Percentiles rank a stretch among this genome's conserved stretches.
These are phyloP conservation scores for Lithobius niger DNA, from an alignment of 1,140 invertebrate genomes.

Conservation along the genomic window DNA sequence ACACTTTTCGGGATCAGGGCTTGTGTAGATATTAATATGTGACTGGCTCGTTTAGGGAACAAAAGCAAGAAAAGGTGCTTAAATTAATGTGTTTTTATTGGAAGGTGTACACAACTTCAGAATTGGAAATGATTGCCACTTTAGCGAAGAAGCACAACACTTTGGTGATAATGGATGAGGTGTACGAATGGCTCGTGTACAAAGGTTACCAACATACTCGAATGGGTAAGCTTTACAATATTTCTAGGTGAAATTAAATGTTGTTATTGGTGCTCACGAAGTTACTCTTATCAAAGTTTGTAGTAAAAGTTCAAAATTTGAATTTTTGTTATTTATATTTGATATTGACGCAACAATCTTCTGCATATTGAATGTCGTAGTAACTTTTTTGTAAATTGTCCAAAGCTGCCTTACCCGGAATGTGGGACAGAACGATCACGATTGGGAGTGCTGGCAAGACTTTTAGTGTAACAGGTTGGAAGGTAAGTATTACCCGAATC, in stretches of 20 bases:
- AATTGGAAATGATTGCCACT: conserved; percentile 57
- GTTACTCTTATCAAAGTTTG: neutral
- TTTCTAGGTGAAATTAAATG: neutral
- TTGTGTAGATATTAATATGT: neutral
- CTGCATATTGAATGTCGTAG: too few relatives aligned
- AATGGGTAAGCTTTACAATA: conserved; percentile 48
- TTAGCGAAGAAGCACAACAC: conserved; percentile 87
- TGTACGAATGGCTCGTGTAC: conserved; percentile 96
- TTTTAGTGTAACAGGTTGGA: conserved; percentile 96
- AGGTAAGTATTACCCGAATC: conserved; percentile 36
- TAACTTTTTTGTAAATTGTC: neutral
- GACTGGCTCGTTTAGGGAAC: neutral
- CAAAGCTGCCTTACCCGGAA: conserved; percentile 79
- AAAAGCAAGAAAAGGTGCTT: neutral
- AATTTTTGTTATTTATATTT: conserved; percentile 1
- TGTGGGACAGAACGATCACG: conserved; percentile 97
- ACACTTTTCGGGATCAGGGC: too few relatives aligned
- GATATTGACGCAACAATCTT: too few relatives aligned
- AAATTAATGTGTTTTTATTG: neutral
- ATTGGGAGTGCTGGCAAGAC: conserved; percentile 96
- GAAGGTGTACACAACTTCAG: conserved; percentile 36
- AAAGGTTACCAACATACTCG: conserved; percentile 71
- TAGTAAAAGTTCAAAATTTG: neutral
- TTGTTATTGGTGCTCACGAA: too few relatives aligned
- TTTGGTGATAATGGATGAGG: conserved; percentile 87